Base-by-base conservation (phyloP, 2,888 invertebrate species). In the Microplitis manilae region DNA sequence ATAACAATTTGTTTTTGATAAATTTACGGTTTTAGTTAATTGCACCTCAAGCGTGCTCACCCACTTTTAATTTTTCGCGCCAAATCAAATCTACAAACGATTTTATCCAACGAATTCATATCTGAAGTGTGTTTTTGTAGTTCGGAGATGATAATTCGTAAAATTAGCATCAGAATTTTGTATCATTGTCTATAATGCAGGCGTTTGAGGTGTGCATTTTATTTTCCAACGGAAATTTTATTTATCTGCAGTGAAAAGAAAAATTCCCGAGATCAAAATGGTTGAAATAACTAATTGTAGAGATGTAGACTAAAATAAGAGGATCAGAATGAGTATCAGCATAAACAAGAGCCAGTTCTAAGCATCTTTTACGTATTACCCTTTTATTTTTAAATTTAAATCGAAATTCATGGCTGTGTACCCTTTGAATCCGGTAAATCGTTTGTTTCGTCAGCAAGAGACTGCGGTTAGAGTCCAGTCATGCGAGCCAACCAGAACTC, bases 371-470 rank as follows among this genome's bases (percentile, higher is more conserved):
- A 13, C 50, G 50, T 50, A 50, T 9, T 50, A 13, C 50, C 50
- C 50, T 50, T 50, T 50, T 50, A 50, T 50, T 50, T 50, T 13
- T 13, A 13, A 13, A 8, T 13, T 13, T 50, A 50, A 71, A 68
- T 13, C 20, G 38, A 61, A 72, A 64, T 72, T 64, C 5, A 39
- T 38, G 8, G 17, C 20, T 39, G 7, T 40, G 15, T 64, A 39
- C 9, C 15, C 64, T 64, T 64, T 72, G 64, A n/a, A 72, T 73
- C 59, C 2, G 40, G 30, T 50, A 7, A 73, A 50, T 73, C 50
- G 50, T 73, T 73, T 40, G 73, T 64, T 64, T 73, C 40, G 65
- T 64, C 64, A 73, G 73, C 65, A 39, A 50, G n/a, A 73, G 38
- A 50, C 50, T 13, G 7, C 41, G 64, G 17, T 68, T 68, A 20